These are phyloP conservation scores for Schlechtendalia chinensis DNA, from an alignment of 1,140 invertebrate species.

Conservation along the genomic window DNA sequence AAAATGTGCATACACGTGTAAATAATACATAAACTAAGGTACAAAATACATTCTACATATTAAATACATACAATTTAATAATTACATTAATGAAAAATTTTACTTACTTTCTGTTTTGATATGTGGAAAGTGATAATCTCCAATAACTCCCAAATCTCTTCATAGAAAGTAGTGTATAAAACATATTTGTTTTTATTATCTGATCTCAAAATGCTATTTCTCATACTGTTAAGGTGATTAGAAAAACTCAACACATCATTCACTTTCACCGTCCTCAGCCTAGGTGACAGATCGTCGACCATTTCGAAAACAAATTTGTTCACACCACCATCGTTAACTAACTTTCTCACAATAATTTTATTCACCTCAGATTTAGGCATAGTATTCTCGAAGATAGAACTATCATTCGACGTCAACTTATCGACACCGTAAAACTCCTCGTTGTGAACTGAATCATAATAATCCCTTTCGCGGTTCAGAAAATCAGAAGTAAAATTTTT, in stretches of 20 bases:
- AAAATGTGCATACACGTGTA: too few species aligned
- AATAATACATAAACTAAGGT: background rate
- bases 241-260: background rate
- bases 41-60: background rate
- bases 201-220: background rate
- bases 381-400: background rate
- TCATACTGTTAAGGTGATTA: background rate
- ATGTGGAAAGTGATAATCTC: background rate
- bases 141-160: background rate
- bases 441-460: background rate
- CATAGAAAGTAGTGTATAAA: background rate
- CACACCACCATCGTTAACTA: background rate
- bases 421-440: background rate
- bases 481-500: background rate
- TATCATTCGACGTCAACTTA: too few species aligned
- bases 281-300: background rate
- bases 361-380: rapidly evolving
- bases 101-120: background rate
- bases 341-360: background rate
- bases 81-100: too few species aligned
- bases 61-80: too few species aligned
- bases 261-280: background rate
- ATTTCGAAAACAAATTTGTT: background rate
- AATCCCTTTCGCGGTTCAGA: background rate
- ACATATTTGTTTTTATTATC: background rate